Conservation (phyloP, 2,888 invertebrate genomes). For the Apamea monoglypha region DNA sequence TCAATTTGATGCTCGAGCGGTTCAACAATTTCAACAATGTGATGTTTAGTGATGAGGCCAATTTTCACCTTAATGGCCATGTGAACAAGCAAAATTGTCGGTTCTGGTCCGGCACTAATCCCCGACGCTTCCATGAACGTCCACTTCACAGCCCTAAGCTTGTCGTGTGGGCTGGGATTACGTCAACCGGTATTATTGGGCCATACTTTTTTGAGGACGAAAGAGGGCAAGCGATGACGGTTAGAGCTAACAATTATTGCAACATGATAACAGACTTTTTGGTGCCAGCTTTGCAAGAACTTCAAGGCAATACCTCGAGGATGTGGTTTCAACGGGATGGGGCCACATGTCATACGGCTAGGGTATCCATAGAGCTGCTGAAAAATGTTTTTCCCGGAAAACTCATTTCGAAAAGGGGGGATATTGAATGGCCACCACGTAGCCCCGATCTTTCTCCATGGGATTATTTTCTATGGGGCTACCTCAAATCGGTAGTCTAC, state of each 20-base stretch:
- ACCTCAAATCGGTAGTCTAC: conserved; percentile 52
- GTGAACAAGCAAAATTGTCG: conserved; percentile 54
- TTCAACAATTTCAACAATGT: conserved; percentile 51
- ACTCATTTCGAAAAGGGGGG: not conserved
- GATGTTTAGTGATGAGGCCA: conserved; percentile 38
- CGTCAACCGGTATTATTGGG: conserved; percentile 44
- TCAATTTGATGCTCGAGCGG: conserved; percentile 48
- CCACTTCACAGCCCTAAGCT: conserved; percentile 50
- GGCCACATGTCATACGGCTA: conserved; percentile 17
- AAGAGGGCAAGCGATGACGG: conserved; percentile 46
- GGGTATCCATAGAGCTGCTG: conserved; percentile 7
- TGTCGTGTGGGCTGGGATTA: conserved; percentile 43
- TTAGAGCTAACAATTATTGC: conserved; percentile 44
- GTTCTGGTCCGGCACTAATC: conserved; percentile 48
- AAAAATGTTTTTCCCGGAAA: conserved; percentile 11
- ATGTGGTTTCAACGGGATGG: conserved; percentile 8
- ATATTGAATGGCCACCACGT: conserved; percentile 19
- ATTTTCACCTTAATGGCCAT: conserved; percentile 56
- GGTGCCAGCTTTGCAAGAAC: conserved; percentile 17
- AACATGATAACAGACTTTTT: conserved; percentile 3
- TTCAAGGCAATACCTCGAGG: conserved; percentile 11
- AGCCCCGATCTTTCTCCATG: conserved; percentile 41
- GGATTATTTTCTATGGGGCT: conserved; percentile 55
- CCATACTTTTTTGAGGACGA: conserved; percentile 52
- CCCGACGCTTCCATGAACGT: conserved; percentile 46